These are phyloP conservation scores for Enteromius unitaeniatus DNA, from an alignment of 2,797 vertebrate genomes.

Conservation along the genomic window DNA sequence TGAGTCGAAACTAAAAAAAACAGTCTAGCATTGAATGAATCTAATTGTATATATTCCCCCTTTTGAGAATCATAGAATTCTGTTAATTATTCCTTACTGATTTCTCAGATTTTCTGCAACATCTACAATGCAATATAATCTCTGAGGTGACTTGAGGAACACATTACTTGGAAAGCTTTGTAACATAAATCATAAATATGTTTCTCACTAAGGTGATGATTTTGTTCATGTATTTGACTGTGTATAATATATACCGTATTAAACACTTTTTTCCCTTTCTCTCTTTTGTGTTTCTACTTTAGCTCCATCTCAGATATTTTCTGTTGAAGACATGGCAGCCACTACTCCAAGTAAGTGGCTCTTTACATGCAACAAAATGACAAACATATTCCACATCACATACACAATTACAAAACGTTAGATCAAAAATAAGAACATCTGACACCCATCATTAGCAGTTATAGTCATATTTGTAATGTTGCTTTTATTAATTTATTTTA, in stretches of 20 bases:
- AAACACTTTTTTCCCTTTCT: neutral
- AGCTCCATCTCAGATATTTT: constrained; percentile 66
- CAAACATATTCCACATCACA: neutral
- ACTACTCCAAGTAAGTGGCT: constrained; percentile 43
- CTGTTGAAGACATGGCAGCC: constrained; percentile 41
- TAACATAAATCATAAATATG: neutral
- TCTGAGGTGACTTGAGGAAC: neutral
- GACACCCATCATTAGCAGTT: neutral
- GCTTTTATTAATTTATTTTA: neutral
- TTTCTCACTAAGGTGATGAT: neutral
- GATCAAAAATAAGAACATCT: neutral
- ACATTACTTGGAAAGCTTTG: neutral
- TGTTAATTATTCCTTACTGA: neutral
- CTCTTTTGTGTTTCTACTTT: constrained; percentile 38
- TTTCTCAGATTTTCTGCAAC: neutral
- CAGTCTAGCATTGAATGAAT: neutral
- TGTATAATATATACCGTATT: neutral
- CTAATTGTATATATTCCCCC: neutral
- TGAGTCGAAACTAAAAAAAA: neutral
- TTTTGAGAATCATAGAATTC: neutral
- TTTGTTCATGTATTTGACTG: too few relatives aligned
- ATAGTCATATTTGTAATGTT: neutral
- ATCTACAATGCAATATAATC: neutral
- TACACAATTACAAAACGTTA: neutral
- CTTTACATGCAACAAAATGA: neutral